phyloP scores from a whole-genome alignment of 2,113 vertebrate genomes.

The Tonatia bakeri region DNA sequence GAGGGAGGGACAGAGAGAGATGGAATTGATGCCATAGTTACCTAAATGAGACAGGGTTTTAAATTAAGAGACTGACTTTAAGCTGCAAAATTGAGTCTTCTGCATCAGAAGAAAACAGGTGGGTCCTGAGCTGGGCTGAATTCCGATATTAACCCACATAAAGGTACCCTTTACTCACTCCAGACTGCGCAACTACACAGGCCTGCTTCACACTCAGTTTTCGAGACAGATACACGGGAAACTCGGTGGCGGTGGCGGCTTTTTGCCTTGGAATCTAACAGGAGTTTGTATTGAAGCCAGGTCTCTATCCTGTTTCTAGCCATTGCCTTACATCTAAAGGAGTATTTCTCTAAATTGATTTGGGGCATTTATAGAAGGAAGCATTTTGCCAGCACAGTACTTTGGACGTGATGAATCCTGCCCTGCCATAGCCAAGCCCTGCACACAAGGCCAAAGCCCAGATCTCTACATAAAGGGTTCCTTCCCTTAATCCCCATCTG shows the following conservation, averaged over 20 bases:
- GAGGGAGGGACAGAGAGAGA: background rate
- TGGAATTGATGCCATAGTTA: background rate
- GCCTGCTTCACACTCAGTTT: background rate
- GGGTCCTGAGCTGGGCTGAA: background rate
- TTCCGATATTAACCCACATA: background rate
- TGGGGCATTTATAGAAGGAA: background rate
- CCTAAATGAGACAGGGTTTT: background rate
- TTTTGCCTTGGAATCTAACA: background rate
- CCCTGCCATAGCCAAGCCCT: background rate
- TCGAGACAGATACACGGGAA: background rate
- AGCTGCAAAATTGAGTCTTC: background rate
- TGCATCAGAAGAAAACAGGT: background rate
- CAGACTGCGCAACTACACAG: no score
- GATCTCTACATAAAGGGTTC: background rate
- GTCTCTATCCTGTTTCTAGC: background rate
- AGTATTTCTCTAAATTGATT: background rate
- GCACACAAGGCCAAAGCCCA: background rate
- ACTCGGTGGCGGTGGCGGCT: rapidly evolving
- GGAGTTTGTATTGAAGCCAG: background rate
- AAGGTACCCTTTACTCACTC: background rate
- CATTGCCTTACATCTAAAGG: background rate
- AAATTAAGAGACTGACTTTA: background rate
- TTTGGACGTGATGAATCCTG: background rate
- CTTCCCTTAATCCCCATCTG: background rate
- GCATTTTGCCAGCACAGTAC: background rate